phyloP scores from a whole-genome alignment of 2,113 vertebrate species.

The Arenaria interpres region DNA sequence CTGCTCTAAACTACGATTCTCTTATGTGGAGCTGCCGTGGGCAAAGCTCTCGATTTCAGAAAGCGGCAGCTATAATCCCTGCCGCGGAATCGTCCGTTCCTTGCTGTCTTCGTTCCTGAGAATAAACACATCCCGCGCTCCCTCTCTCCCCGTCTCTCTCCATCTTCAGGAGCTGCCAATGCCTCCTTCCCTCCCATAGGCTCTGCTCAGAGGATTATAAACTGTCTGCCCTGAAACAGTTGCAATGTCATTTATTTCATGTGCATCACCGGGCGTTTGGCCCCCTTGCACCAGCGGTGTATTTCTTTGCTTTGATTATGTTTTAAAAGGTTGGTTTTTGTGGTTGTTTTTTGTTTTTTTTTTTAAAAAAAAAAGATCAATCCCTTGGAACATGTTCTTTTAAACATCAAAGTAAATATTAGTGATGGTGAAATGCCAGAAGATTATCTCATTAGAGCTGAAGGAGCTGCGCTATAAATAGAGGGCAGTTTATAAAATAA shows the following conservation, averaged over 20 bases:
- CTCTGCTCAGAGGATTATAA: neutral
- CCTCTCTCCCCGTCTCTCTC: neutral
- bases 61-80: neutral
- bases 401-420: slow-evolving; percentile 64
- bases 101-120: neutral
- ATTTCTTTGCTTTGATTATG: neutral
- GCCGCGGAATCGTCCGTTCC: neutral
- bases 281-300: accelerated
- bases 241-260: neutral
- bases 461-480: slow-evolving; percentile 50
- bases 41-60: neutral
- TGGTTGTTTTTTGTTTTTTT: too few relatives aligned
- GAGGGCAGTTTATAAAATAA: slow-evolving; percentile 51
- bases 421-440: slow-evolving; percentile 44
- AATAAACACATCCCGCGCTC: neutral
- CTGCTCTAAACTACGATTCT: neutral
- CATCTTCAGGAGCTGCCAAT: slow-evolving; percentile 11
- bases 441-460: slow-evolving; percentile 55
- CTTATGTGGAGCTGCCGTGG: neutral
- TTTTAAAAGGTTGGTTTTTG: neutral
- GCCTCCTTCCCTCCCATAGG: neutral
- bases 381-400: slow-evolving; percentile 26
- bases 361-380: neutral
- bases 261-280: neutral
- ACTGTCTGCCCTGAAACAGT: neutral